phyloP scores from a whole-genome alignment of 2,888 invertebrate genomes.

The Pandemis corylana region DNA sequence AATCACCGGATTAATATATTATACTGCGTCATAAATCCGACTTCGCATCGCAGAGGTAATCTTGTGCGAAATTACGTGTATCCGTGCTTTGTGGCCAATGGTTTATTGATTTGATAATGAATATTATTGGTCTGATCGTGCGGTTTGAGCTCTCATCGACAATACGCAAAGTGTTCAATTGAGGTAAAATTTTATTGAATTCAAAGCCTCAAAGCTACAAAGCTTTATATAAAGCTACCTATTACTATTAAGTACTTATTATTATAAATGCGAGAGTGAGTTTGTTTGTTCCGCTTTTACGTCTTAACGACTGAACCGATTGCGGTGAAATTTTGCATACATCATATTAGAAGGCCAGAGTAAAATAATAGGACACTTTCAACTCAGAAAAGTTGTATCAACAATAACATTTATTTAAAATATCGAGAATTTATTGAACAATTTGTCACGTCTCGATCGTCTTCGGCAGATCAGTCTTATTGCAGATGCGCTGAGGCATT shows the following conservation, averaged over 20 bases:
- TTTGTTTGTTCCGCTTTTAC: too few species aligned
- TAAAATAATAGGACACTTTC: too few species aligned
- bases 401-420: not conserved
- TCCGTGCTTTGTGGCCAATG: slow-evolving; percentile 34
- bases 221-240: too few species aligned
- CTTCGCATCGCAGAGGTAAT: slow-evolving; percentile 38
- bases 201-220: not conserved
- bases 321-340: too few species aligned
- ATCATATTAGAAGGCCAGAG: too few species aligned
- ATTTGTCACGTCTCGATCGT: too few species aligned
- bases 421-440: too few species aligned
- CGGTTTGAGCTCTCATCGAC: slow-evolving; percentile 12
- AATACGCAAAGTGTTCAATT: slow-evolving; percentile 26
- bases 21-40: slow-evolving; percentile 47
- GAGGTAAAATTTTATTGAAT: slow-evolving; percentile 32
- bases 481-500: not conserved
- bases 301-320: too few species aligned
- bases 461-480: not conserved
- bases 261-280: too few species aligned
- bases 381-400: too few species aligned
- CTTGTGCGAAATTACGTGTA: slow-evolving; percentile 27
- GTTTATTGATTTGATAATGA: slow-evolving; percentile 42
- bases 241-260: too few species aligned
- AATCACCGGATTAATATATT: slow-evolving; percentile 54
- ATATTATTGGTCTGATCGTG: slow-evolving; percentile 33